Conservation (phyloP, 2,888 invertebrate species). For the Watsonalla cultraria region DNA sequence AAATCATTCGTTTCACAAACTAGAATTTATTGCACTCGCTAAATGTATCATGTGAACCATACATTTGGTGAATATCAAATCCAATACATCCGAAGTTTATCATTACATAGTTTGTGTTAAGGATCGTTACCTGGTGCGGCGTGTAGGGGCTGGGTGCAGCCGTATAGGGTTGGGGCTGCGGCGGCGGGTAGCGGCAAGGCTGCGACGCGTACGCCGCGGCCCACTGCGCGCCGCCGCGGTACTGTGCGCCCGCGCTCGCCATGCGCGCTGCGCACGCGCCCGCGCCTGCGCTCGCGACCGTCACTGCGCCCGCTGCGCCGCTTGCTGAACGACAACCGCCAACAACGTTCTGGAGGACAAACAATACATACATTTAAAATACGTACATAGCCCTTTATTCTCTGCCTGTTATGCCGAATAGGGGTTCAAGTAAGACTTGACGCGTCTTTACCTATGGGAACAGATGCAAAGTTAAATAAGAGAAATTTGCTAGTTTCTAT, state of each 20-base stretch:
- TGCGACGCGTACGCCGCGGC: slow-evolving; percentile 71
- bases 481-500: no score
- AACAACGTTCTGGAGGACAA: slow-evolving; percentile 60
- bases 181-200: slow-evolving; percentile 76
- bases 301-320: slow-evolving; percentile 68
- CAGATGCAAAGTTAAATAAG: no score
- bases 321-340: slow-evolving; percentile 69
- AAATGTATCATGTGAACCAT: no score
- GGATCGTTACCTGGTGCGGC: slow-evolving; percentile 57
- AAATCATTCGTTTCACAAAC: no score
- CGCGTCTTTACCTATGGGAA: no score
- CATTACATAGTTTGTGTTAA: neutral
- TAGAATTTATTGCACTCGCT: no score
- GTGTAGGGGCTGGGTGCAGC: slow-evolving; percentile 67
- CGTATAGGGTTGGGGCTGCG: slow-evolving; percentile 68
- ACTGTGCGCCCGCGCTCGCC: slow-evolving; percentile 76
- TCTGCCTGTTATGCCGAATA: no score
- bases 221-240: slow-evolving; percentile 74
- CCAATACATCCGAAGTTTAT: neutral
- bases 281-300: slow-evolving; percentile 72
- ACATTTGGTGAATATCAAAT: no score
- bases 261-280: slow-evolving; percentile 76
- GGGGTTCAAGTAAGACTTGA: no score
- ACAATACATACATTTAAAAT: slow-evolving; percentile 8
- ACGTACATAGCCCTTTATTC: no score